These are phyloP conservation scores for Alosa alosa DNA, from an alignment of 2,113 vertebrate species.

Conservation along the genomic window DNA sequence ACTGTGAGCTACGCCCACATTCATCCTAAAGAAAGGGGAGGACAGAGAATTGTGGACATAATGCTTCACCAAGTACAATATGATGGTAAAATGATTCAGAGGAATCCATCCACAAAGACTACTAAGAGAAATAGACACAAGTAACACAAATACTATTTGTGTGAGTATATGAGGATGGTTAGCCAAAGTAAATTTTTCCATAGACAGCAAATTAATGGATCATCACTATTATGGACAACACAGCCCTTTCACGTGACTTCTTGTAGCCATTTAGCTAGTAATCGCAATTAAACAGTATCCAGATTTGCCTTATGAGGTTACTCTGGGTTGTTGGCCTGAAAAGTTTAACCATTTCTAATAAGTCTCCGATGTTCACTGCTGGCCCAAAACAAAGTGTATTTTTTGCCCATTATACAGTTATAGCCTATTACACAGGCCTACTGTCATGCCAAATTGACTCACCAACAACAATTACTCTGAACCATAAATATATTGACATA, in stretches of 20 bases:
- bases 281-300: too few species aligned
- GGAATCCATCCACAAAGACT: neutral
- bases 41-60: neutral
- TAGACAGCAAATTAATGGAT: neutral
- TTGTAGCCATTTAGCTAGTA: neutral
- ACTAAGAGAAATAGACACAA: neutral
- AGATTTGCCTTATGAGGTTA: neutral
- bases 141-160: neutral
- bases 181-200: neutral
- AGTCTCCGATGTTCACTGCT: neutral
- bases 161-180: neutral
- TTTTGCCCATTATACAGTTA: neutral
- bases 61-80: neutral
- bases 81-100: neutral
- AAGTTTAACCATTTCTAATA: neutral
- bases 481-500: neutral
- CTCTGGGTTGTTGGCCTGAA: neutral
- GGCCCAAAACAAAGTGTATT: neutral
- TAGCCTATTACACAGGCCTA: neutral
- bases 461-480: neutral
- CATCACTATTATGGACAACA: neutral
- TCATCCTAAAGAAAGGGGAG: slow-evolving; percentile 72
- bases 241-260: neutral
- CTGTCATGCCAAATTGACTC: neutral
- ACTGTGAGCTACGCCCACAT: slow-evolving; percentile 94